Base-by-base conservation (phyloP, 2,797 vertebrate genomes). In the Muraenolepis orangiensis region DNA sequence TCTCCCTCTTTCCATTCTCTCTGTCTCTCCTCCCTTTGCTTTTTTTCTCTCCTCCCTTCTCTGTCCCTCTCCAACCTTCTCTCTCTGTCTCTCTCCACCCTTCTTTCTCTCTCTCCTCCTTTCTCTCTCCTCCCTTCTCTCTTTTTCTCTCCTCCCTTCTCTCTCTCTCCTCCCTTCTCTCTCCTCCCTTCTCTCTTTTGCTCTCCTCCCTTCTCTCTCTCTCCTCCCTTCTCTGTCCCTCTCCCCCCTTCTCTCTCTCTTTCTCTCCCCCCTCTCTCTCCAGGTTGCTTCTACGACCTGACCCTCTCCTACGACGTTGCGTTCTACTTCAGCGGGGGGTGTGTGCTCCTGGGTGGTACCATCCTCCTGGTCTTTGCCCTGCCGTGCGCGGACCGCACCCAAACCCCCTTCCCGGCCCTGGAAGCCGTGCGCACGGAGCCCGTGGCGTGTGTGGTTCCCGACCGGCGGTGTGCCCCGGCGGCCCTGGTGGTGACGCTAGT, bases 281-380 rank as follows among this genome's bases (percentile, higher is more conserved):
- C 87, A 96, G 95, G 95, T 66, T 96, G 94, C 92, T 95, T 95
- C 92, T 95, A 94, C 0, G 95, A 96, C 90, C 94, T 93, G 93
- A 94, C 95, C 0, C 90, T 93, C 82, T 94, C 94, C n/a, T 96
- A 96, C 1, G 84, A 95, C 76, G 83, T 91, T 7, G 95, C 95
- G 0, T 96, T 96, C 89, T 96, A 93, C 84, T 95, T 95, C 85
- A 95, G 95, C 75, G 95, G 95, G 77, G 81, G 87, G 26, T 95
- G 94, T 12, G 95, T 96, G 76, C 79, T 96, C 31, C 72, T 95
- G 73, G 95, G 94, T 74, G 94, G 94, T 66, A 80, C 93, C 4
- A 83, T 91, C 64, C 86, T 96, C 78, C 84, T 95, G 28, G 51
- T 94, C 26, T 91, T 90, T 36, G 83, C 91, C 0, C 79, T 95